Conservation (phyloP, 1,140 invertebrate species). For the Eumaeus atala region DNA sequence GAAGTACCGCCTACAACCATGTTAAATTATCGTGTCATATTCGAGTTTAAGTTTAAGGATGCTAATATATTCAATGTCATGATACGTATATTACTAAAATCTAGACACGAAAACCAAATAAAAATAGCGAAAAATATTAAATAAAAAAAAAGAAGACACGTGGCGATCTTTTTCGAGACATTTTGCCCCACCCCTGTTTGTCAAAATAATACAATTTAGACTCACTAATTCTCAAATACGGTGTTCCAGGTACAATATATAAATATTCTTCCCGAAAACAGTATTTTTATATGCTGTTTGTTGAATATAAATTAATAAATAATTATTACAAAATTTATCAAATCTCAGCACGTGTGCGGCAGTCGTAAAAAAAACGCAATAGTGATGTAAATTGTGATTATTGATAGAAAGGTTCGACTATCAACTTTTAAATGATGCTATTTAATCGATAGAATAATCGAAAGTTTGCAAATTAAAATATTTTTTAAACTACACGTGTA, state of each 20-base stretch:
- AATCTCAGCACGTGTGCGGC: conserved; percentile 70
- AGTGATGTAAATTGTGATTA: conserved; percentile 21
- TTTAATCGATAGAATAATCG: neutral
- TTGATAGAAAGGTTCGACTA: neutral
- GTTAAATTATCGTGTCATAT: too few species aligned
- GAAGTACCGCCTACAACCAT: too few species aligned
- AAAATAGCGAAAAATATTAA: conserved; percentile 17
- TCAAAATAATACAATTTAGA: conserved; percentile 58
- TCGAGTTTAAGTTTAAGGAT: too few species aligned
- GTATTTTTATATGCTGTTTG: conserved; percentile 9
- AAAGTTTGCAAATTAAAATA: neutral
- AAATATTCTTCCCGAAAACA: conserved; percentile 31
- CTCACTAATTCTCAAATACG: conserved; percentile 44
- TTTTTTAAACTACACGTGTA: neutral
- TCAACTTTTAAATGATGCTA: neutral
- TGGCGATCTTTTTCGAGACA: conserved; percentile 62
- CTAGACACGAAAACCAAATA: too few species aligned
- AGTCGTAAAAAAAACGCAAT: conserved; percentile 64
- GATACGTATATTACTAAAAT: too few species aligned
- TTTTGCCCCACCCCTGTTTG: conserved; percentile 65
- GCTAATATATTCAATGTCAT: too few species aligned
- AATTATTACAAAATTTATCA: conserved; percentile 63
- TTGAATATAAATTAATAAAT: conserved; percentile 48
- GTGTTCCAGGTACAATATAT: conserved; percentile 32
- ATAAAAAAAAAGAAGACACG: conserved; percentile 64